Percentiles rank a stretch among this genome's conserved stretches.
Evolutionary conservation across 2,888 invertebrate species (phyloP).

Genomic region (Augochlorella aurata): DNA sequence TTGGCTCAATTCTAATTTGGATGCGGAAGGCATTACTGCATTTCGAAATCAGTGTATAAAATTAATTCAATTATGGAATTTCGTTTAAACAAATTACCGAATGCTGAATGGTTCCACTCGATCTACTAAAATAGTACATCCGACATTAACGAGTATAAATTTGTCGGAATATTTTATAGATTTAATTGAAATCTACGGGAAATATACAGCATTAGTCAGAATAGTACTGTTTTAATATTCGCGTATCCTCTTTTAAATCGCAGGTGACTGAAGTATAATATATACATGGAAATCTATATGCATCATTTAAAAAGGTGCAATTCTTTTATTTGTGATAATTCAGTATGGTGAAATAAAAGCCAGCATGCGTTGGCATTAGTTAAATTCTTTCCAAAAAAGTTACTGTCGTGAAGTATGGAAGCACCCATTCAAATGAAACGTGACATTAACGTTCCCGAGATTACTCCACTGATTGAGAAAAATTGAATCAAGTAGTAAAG

Average conservation of each 20-base stretch:
- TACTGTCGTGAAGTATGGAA: not conserved
- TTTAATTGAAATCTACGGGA: not conserved
- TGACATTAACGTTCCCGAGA: not conserved
- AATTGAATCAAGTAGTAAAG: not conserved
- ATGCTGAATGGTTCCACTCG: not conserved
- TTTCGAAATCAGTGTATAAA: not conserved
- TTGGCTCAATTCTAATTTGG: not conserved
- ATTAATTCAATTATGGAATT: not conserved
- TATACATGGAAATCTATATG: not conserved
- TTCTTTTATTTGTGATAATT: constrained; percentile 1
- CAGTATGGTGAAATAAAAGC: not conserved
- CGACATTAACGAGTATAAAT: not conserved
- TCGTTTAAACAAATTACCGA: not conserved
- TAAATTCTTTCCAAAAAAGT: not conserved
- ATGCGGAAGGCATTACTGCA: not conserved
- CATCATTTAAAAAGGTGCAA: not conserved
- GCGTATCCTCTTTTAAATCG: not conserved
- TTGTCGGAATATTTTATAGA: not conserved
- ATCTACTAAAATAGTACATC: not conserved
- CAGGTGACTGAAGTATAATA: not conserved
- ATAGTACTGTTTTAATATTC: not conserved
- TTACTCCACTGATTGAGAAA: not conserved
- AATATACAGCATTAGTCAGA: not conserved
- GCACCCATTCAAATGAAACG: not conserved
- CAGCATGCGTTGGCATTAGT: not conserved